phyloP scores from a whole-genome alignment of 2,888 invertebrate genomes.

The Acleris cristana region DNA sequence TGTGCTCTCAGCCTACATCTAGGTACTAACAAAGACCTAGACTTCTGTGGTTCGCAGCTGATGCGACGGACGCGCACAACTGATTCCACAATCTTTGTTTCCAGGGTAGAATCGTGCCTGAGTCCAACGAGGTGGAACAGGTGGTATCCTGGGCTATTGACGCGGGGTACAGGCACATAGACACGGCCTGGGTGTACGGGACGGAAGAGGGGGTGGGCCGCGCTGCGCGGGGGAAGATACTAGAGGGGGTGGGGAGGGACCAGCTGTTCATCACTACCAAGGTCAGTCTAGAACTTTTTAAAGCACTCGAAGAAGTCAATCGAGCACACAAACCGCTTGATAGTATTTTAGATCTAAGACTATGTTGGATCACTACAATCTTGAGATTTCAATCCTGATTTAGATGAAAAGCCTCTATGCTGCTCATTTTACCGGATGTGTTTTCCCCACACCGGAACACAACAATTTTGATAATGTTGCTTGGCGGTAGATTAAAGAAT shows the following conservation, averaged over 20 bases:
- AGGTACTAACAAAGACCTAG: no score
- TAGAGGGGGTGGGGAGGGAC: constrained; percentile 68
- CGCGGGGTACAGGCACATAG: constrained; percentile 86
- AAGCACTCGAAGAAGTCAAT: not conserved
- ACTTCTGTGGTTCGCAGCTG: no score
- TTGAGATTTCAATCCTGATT: no score
- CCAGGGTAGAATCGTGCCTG: constrained; percentile 54
- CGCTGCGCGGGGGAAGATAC: not conserved
- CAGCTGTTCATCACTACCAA: constrained; percentile 84
- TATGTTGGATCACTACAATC: no score
- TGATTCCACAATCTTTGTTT: not conserved
- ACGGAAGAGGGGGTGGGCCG: constrained; percentile 82
- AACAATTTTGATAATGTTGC: no score
- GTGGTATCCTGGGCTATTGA: constrained; percentile 82
- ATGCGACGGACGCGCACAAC: no score
- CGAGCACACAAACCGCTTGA: not conserved
- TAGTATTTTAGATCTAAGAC: no score
- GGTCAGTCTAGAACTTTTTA: constrained; percentile 52
- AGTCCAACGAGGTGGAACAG: constrained; percentile 59
- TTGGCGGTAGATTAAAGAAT: no score
- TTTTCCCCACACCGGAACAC: no score
- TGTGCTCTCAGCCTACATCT: no score
- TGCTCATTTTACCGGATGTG: no score
- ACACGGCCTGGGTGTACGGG: constrained; percentile 84
- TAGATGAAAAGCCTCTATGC: no score